Evolutionary conservation across 2,888 invertebrate genomes (phyloP).

Genomic region (Oscheius onirici): DNA sequence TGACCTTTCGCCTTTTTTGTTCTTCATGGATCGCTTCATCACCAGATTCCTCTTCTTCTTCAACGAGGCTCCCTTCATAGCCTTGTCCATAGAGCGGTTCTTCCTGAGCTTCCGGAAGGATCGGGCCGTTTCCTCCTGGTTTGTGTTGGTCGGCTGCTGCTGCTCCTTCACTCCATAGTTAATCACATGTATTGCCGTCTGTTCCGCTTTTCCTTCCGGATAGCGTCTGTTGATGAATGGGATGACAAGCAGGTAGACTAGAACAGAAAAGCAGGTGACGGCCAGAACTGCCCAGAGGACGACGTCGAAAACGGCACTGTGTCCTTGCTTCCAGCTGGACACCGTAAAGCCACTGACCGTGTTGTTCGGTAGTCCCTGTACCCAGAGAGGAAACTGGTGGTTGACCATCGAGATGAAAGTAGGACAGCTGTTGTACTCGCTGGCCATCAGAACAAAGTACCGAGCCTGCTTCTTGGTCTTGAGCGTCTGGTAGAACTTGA

Average conservation of each 20-base stretch:
- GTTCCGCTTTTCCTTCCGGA: too few species aligned
- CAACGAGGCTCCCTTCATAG: too few species aligned
- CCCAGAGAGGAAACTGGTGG: not conserved
- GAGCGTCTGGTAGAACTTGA: not conserved
- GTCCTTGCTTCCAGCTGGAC: not conserved
- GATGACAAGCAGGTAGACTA: not conserved
- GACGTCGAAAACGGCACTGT: not conserved
- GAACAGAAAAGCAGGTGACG: constrained; percentile 8
- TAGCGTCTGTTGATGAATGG: not conserved
- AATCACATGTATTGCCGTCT: too few species aligned
- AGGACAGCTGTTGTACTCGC: not conserved
- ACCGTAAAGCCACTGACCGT: not conserved
- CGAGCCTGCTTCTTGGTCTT: not conserved
- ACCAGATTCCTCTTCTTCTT: too few species aligned
- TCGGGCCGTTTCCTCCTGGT: too few species aligned
- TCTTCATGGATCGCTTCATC: too few species aligned
- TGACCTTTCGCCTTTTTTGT: too few species aligned
- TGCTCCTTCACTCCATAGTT: too few species aligned
- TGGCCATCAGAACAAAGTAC: not conserved
- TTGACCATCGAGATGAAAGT: not conserved
- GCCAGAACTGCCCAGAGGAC: not conserved
- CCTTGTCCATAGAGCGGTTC: too few species aligned
- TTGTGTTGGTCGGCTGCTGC: too few species aligned
- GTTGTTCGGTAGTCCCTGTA: not conserved
- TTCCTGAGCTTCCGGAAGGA: too few species aligned